Base-by-base conservation (phyloP, 2,797 vertebrate species). In the Molossus molossus region DNA sequence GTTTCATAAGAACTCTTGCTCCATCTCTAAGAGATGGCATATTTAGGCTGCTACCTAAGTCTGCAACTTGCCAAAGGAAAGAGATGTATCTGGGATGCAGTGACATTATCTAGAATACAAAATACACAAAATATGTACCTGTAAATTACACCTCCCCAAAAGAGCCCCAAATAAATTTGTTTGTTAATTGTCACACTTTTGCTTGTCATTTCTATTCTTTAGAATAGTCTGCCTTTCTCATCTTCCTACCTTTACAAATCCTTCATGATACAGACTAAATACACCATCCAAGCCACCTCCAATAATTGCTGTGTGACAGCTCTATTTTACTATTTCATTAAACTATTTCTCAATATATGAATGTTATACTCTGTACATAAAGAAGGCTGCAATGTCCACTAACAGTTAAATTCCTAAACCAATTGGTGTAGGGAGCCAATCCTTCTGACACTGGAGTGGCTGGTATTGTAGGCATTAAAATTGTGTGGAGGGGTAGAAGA, bases 61-160 rank as follows among this genome's bases (percentile, higher is more conserved):
- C 99, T 86, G 99, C 99, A 97, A 99, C 99, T 99, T 99, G 99
- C 99, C 99, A 99, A 98, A 99, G 99, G 98, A 99, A 99, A 97
- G 99, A 99, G 98, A 99, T 99, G 98, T 99, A 99, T 98, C 99
- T 99, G 97, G 99, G 99, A 98, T 99, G 99, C 98, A 99, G 98
- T 53, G 99, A 99, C 99, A 99, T 99, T 96, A 99, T 99, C 99
- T 99, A 98, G 82, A 98, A 98, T 97, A 96, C 94, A 97, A 96
- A 75, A 97, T 79, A 97, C 27, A 95, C 2, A 94, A 96, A 93
- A 95, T 29, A 7, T 2, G 91, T 75, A 93, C 14, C 15, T 95
- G 14, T 67, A 85, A 94, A 86, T 88, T 75, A 92, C 2, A 76
- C 15, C 9, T 27, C 20, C 11, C 57, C 23, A n/a, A 67, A 64